Evolutionary conservation across 2,888 invertebrate genomes (phyloP).

Genomic region (Platerodrilus igneus): DNA sequence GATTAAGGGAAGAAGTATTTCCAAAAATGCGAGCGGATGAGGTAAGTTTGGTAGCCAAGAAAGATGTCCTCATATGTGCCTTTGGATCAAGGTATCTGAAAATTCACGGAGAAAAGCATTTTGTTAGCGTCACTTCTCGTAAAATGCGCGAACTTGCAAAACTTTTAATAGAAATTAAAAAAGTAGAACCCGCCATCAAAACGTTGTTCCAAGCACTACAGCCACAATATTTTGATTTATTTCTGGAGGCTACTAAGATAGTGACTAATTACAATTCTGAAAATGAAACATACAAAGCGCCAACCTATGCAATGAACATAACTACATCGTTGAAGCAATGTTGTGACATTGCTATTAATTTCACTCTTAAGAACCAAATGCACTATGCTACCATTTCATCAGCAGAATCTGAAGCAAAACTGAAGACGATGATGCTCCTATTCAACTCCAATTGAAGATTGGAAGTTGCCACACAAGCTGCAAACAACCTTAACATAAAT

Average conservation of each 20-base stretch:
- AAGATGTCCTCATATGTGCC: slow-evolving; percentile 3
- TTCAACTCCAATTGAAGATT: slow-evolving; percentile 21
- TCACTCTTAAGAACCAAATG: slow-evolving; percentile 5
- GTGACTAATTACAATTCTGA: slow-evolving; percentile 16
- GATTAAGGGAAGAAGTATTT: slow-evolving; percentile 16
- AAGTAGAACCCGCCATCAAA: slow-evolving; percentile 13
- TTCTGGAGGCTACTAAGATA: slow-evolving; percentile 17
- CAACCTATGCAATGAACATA: slow-evolving; percentile 21
- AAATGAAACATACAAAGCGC: slow-evolving; percentile 12
- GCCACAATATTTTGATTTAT: slow-evolving; percentile 19
- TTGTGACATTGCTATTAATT: slow-evolving; percentile 18
- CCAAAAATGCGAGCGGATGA: slow-evolving; percentile 18
- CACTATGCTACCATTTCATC: background rate
- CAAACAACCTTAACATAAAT: slow-evolving; percentile 15
- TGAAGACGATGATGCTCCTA: slow-evolving; percentile 19
- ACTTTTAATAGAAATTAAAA: slow-evolving; percentile 21
- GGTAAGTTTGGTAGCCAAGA: slow-evolving; percentile 14
- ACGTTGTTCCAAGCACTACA: slow-evolving; percentile 13
- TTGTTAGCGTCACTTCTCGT: slow-evolving; percentile 16
- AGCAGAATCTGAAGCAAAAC: slow-evolving; percentile 16
- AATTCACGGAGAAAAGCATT: slow-evolving; percentile 23
- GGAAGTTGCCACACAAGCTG: slow-evolving; percentile 20
- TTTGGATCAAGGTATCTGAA: slow-evolving; percentile 23
- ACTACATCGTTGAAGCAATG: slow-evolving; percentile 21
- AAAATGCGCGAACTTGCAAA: slow-evolving; percentile 26